Percentiles rank a stretch among this genome's conserved stretches.
phyloP scores from a whole-genome alignment of 2,797 vertebrate genomes.

The Carduelis carduelis region DNA sequence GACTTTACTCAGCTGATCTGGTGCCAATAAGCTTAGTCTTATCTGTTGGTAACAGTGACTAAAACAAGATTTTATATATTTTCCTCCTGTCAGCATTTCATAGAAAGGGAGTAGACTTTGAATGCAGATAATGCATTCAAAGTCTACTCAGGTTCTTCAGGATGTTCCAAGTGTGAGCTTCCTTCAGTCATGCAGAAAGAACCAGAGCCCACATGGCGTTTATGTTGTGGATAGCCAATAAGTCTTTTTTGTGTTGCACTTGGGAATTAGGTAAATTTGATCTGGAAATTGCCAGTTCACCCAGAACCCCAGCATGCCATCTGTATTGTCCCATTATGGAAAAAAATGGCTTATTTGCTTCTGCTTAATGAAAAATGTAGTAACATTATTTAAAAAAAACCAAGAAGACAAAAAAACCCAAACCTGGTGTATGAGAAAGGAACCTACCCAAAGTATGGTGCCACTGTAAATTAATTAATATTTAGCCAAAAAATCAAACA shows the following conservation, averaged over 20 bases:
- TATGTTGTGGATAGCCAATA: neutral
- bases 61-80: neutral
- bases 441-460: neutral
- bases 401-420: neutral
- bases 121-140: neutral
- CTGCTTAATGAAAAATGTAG: neutral
- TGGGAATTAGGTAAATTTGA: neutral
- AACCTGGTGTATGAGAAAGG: neutral
- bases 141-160: neutral
- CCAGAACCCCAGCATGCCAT: neutral
- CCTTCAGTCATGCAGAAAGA: neutral
- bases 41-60: neutral
- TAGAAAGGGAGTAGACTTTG: neutral
- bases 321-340: neutral
- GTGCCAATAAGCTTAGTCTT: neutral
- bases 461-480: neutral
- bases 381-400: neutral
- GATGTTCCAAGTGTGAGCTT: neutral
- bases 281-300: neutral
- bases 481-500: neutral
- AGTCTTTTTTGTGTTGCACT: neutral
- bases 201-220: neutral
- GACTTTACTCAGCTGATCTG: neutral
- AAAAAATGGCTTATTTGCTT: neutral
- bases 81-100: neutral